phyloP scores from a whole-genome alignment of 2,888 invertebrate genomes.

The Zygaena filipendulae region DNA sequence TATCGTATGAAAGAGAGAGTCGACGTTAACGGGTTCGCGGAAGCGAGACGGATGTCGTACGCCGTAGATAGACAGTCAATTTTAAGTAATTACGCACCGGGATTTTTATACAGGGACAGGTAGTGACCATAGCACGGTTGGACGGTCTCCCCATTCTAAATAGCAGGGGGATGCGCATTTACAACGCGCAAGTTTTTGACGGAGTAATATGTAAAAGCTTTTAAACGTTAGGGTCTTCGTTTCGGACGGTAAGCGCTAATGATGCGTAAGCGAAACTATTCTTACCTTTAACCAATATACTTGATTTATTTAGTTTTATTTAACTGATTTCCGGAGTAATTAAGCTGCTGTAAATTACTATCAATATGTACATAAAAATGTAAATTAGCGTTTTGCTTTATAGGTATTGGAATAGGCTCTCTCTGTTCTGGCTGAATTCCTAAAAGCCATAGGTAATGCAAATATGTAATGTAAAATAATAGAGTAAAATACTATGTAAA shows the following conservation, averaged over 20 bases:
- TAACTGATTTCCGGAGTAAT: no score
- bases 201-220: constrained; percentile 31
- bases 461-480: no score
- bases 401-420: no score
- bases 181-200: constrained; percentile 37
- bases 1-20: constrained; percentile 32
- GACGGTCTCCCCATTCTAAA: constrained; percentile 50
- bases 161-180: constrained; percentile 42
- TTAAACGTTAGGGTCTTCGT: constrained; percentile 42
- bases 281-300: no score
- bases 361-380: no score
- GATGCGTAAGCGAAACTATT: constrained; percentile 44
- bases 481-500: no score
- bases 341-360: no score
- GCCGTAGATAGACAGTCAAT: constrained; percentile 35
- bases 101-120: constrained; percentile 57
- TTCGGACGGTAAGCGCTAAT: constrained; percentile 49
- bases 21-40: constrained; percentile 27
- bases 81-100: constrained; percentile 46
- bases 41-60: constrained; percentile 39
- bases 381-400: no score
- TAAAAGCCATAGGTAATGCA: no score
- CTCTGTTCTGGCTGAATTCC: no score
- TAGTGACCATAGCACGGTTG: constrained; percentile 53
- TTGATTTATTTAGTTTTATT: no score